Evolutionary conservation across 2,888 invertebrate genomes (phyloP), one percentile per base, ranked within the genome.

Genomic region (Synergus japonicus): DNA sequence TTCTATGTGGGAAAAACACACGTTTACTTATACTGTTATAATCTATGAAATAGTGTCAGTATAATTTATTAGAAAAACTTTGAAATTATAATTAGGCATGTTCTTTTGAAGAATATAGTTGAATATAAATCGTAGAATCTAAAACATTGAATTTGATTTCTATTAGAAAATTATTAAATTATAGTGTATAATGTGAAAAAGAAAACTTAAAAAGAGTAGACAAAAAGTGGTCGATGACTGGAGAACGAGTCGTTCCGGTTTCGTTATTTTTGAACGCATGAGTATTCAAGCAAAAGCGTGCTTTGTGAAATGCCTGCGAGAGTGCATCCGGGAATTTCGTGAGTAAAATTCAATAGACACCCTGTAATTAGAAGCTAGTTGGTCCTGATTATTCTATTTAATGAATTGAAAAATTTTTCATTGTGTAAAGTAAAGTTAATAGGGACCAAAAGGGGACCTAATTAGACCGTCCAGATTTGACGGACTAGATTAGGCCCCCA

Each of bases 241-340:
- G 58, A 82, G 84, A 85, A 86, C 87, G 82, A 80, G 83, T 87
- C 84, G 87, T 87, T 88, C 87, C 87, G 84, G 84, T 86, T 86
- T 85, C 76, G 78, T 83, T 64, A 66, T 83, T 84, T 85, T 82
- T 82, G 81, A 80, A 76, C 73, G 76, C 79, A 18, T 37, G 77
- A 77, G 66, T 29, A 64, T 64, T 73, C 54, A 37, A 73, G 73
- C 73, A 78, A 44, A 78, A 44, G 78, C 76, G n/a, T 80, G 76
- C 81, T 18, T 82, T 67, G 76, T 65, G 80, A 81, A 86, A 85
- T 84, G 82, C 83, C 76, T 81, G 65, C 82, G 83, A 87, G 86
- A 86, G 83, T 82, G 82, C 82, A 78, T 87, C 29, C 29, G 29
- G 29, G 29, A 29, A 29, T 29, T 29, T 29, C 29, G 29, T 29